Evolutionary conservation across 2,888 invertebrate genomes (phyloP), one percentile per base, ranked within the genome.

Genomic region (Loripinus fragilis): DNA sequence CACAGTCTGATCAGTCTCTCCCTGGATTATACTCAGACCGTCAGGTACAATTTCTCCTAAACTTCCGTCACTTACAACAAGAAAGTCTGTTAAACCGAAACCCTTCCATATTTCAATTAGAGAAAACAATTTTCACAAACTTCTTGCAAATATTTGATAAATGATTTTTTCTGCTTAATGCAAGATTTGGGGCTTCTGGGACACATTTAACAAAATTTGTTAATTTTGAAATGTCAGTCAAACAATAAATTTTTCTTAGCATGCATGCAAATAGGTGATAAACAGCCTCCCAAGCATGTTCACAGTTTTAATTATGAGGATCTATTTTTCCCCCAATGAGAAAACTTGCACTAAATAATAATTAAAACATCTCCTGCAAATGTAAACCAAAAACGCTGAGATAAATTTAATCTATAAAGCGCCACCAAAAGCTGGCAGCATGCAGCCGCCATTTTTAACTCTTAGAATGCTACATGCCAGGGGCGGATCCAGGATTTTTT

Each of bases 181-280:
- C 60, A 60, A 60, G 28, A 60, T 60, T 60, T 60, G 12, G 33
- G 60, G 28, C 60, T 20, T n/a, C 33, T 30, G 60, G 60, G 60
- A 60, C 60, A 60, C 60, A 60, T 60, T 60, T 60, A 60, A 60
- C 28, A 60, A 60, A 60, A 60, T 60, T 60, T 33, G 33, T 60
- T 71, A 64, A 71, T 71, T 71, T 23, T 25, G 42, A 42, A 64
- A 41, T 71, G 71, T 64, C 71, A 71, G 30, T 28, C 42, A 28
- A 30, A 42, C 64, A 28, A 71, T 71, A 71, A 71, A 71, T 45
- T 64, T 64, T 60, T 71, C 35, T 70, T 50, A 35, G 70, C 35
- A 70, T 70, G 70, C 70, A 52, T 60, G 60, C 33, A 23, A 60
- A 33, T 60, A 20, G 17, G 33, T 60, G 60, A 60, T 60, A 60